These are phyloP conservation scores for Calameuta idolon DNA, from an alignment of 2,888 invertebrate genomes.

Conservation along the genomic window DNA sequence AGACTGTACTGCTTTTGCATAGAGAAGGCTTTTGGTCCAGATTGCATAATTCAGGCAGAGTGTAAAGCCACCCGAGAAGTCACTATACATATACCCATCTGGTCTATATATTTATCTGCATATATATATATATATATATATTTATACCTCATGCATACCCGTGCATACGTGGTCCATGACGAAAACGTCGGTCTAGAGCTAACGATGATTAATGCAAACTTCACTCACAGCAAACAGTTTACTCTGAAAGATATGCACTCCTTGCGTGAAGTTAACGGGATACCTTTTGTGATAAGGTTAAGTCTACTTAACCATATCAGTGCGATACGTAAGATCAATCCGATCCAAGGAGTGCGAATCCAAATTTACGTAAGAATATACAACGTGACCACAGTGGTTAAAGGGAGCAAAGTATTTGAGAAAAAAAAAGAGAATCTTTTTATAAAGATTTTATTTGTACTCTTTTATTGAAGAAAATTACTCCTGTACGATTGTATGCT, in stretches of 20 bases:
- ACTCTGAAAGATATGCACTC: background rate
- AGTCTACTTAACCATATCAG: background rate
- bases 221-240: slow-evolving; percentile 16
- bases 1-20: background rate
- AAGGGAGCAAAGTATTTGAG: background rate
- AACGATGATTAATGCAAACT: slow-evolving; percentile 30
- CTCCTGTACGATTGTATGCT: background rate
- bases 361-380: background rate
- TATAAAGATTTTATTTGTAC: background rate
- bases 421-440: background rate
- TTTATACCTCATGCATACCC: background rate
- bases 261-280: background rate
- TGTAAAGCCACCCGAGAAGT: background rate
- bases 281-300: background rate
- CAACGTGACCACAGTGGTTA: background rate
- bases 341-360: background rate
- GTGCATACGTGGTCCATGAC: background rate
- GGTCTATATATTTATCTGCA: background rate
- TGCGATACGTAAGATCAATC: background rate
- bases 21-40: background rate
- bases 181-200: slow-evolving; percentile 13
- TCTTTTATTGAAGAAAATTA: background rate
- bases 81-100: background rate
- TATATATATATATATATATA: background rate
- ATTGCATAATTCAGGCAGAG: background rate